Percentiles rank a stretch among this genome's conserved stretches.
Conservation (phyloP, 2,113 vertebrate species). For the Puffinus mauretanicus region DNA sequence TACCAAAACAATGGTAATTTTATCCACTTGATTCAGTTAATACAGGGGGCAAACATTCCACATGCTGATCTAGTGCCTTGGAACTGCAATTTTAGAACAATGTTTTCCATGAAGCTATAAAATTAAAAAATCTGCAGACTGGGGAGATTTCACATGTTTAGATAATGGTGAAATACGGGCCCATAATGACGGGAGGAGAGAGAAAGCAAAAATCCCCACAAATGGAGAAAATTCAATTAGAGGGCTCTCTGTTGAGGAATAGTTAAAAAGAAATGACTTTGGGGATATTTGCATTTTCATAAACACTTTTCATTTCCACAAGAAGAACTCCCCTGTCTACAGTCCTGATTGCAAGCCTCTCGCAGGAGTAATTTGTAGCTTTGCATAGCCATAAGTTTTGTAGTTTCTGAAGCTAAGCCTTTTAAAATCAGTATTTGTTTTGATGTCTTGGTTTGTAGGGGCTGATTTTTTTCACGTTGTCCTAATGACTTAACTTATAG, state of each 20-base stretch:
- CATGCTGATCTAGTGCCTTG: neutral
- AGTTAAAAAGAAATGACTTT: slow-evolving; percentile 28
- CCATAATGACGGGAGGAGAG: neutral
- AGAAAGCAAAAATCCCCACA: neutral
- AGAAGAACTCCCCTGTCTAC: neutral
- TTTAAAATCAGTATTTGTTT: slow-evolving; percentile 47
- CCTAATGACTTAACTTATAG: slow-evolving; percentile 43
- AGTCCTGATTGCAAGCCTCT: slow-evolving; percentile 1
- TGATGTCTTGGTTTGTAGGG: neutral
- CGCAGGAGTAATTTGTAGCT: slow-evolving; percentile 21
- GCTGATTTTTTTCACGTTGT: slow-evolving; percentile 14
- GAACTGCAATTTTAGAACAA: neutral
- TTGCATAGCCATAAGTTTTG: slow-evolving; percentile 11
- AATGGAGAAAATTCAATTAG: slow-evolving; percentile 28
- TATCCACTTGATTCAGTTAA: neutral
- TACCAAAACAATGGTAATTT: slow-evolving; percentile 23
- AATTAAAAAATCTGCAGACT: neutral
- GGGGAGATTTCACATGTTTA: neutral
- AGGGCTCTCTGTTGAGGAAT: neutral
- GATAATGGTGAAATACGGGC: neutral
- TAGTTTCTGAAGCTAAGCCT: slow-evolving; percentile 21
- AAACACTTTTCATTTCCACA: slow-evolving; percentile 33
- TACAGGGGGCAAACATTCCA: neutral
- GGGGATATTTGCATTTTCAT: slow-evolving; percentile 21
- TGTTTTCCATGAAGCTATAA: neutral